A percentile compares a stretch with the other conserved stretches of the same genome.
phyloP scores from a whole-genome alignment of 2,888 invertebrate species.

The Cheilosia vulpina region DNA sequence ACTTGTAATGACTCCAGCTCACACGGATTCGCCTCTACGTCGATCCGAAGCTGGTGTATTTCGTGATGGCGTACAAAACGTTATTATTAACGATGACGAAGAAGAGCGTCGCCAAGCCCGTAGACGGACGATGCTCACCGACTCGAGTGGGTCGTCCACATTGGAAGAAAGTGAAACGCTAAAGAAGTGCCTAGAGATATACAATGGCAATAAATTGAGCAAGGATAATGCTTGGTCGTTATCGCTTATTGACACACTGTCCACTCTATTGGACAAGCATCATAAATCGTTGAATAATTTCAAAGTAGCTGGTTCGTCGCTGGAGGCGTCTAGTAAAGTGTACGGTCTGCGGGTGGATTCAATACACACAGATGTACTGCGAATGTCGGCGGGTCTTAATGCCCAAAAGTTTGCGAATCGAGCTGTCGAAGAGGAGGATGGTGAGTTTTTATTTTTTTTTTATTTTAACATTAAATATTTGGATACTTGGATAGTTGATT shows the following conservation, averaged over 20 bases:
- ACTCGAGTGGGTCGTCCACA: constrained; percentile 75
- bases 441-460: constrained; percentile 44
- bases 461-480: neutral
- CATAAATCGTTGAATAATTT: constrained; percentile 89
- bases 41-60: constrained; percentile 80
- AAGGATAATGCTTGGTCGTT: constrained; percentile 95
- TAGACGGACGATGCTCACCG: constrained; percentile 78
- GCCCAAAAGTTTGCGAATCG: constrained; percentile 80
- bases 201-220: constrained; percentile 94
- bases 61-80: constrained; percentile 77
- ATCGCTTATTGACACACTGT: constrained; percentile 93
- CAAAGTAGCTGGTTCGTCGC: constrained; percentile 92
- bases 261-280: constrained; percentile 89
- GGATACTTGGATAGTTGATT: neutral
- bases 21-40: constrained; percentile 81
- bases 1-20: constrained; percentile 80
- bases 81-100: constrained; percentile 85
- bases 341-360: constrained; percentile 95
- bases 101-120: constrained; percentile 85
- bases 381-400: constrained; percentile 88
- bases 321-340: constrained; percentile 95
- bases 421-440: constrained; percentile 67
- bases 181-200: constrained; percentile 90
- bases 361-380: constrained; percentile 91
- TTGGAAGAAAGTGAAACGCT: constrained; percentile 87